phyloP scores from a whole-genome alignment of 2,888 invertebrate species.

The Eilema griseolum region DNA sequence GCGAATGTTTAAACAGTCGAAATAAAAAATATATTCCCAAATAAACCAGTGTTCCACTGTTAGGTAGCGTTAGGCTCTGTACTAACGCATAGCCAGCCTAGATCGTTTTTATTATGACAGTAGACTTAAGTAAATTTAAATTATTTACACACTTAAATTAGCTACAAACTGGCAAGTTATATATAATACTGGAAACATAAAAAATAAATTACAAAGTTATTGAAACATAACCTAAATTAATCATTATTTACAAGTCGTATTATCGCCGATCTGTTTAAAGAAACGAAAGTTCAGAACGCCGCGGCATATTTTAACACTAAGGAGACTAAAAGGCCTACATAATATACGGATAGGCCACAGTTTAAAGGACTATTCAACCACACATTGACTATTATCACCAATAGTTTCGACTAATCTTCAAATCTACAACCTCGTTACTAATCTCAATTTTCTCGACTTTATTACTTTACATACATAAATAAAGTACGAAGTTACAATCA shows the following conservation, averaged over 20 bases:
- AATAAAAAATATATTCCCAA: constrained; percentile 47
- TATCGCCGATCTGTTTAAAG: constrained; percentile 31
- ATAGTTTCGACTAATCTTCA: constrained; percentile 50
- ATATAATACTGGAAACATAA: constrained; percentile 78
- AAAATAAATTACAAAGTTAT: constrained; percentile 75
- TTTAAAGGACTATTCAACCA: constrained; percentile 53
- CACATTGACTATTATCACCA: constrained; percentile 54
- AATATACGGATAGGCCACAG: constrained; percentile 54
- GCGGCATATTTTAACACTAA: constrained; percentile 45
- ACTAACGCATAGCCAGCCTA: constrained; percentile 52
- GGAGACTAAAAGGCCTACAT: constrained; percentile 47
- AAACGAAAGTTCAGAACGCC: constrained; percentile 41
- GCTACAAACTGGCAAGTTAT: constrained; percentile 81
- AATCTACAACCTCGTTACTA: constrained; percentile 54
- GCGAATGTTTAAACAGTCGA: constrained; percentile 43
- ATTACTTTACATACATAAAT: constrained; percentile 41
- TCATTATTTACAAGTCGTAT: constrained; percentile 50
- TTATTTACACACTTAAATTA: constrained; percentile 75
- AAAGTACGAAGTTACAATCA: constrained; percentile 62
- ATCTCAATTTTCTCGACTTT: constrained; percentile 47
- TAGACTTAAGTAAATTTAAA: constrained; percentile 55
- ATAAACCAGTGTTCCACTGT: constrained; percentile 48
- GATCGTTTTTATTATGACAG: constrained; percentile 63
- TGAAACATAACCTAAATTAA: constrained; percentile 59
- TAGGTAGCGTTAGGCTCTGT: constrained; percentile 50